Base-by-base conservation (phyloP, 2,113 vertebrate genomes). In the Gobio gobio region DNA sequence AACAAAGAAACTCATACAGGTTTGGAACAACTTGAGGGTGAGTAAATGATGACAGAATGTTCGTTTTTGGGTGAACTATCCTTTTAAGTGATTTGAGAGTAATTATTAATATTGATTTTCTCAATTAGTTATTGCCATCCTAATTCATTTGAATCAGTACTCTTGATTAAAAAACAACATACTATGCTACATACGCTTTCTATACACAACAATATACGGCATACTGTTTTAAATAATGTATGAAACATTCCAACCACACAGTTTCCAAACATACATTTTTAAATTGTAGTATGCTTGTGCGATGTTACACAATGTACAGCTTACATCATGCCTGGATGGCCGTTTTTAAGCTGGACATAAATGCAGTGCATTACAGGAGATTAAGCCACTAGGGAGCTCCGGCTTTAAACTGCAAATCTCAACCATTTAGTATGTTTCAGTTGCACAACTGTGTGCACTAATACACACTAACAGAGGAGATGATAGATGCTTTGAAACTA, bases 331-430 rank as follows among this genome's bases (percentile, higher is more conserved):
- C 29, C 64, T 18, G 33, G 22, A 36, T 56, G 49, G 64, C 26
- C 49, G 16, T 20, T 51, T 45, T 79, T 63, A 79, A 29, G 40
- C 58, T 10, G 58, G 45, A 63, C 33, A 47, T 45, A 61, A 47
- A 76, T 14, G 61, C 43, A 66, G 36, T 68, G 33, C 29, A 43
- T n/a, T 78, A 78, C 33, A 63, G 40, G 7, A 47, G 61, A 59
- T 47, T n/a, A 49, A 84, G 12, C 45, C 45, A 68, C 45, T 40
- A 20, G 10, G 26, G 43, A 82, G 7, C n/a, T 49, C 45, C 14
- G 1, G 14, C 43, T 66, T 54, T 79, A 43, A 59, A 79, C 36
- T 79, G 77, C 56, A 79, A 61, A 79, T 79, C 77, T 79, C 77
- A 43, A 33, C 77, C 74, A 54, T 79, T 80, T 80, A 80, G n/a